These are phyloP conservation scores for Antheraea pernyi DNA, from an alignment of 1,140 invertebrate species.

Conservation along the genomic window DNA sequence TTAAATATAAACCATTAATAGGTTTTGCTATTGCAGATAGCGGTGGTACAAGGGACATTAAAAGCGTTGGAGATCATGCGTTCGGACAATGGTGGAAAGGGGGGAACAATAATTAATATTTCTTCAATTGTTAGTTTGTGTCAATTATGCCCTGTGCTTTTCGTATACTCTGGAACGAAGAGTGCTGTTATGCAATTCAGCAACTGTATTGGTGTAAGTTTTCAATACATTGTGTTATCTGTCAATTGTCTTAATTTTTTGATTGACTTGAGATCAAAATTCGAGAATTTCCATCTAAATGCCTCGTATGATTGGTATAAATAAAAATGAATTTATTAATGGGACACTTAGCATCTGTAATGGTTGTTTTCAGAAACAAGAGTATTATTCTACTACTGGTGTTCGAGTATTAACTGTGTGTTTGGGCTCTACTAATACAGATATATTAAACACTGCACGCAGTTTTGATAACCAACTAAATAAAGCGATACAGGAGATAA, in stretches of 20 bases:
- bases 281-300: too few relatives aligned
- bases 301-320: too few relatives aligned
- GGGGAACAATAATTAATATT: conserved; percentile 77
- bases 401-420: conserved; percentile 50
- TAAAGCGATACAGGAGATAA: too few relatives aligned
- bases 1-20: too few relatives aligned
- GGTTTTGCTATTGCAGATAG: background rate
- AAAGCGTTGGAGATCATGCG: conserved; percentile 79
- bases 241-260: too few relatives aligned
- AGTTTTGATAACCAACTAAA: too few relatives aligned
- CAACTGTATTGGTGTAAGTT: conserved; percentile 73
- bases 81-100: conserved; percentile 65
- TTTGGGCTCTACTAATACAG: conserved; percentile 37
- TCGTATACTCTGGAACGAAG: conserved; percentile 79
- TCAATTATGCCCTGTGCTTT: conserved; percentile 66
- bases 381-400: conserved; percentile 12
- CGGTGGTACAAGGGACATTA: conserved; percentile 46
- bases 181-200: conserved; percentile 80
- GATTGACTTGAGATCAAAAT: too few relatives aligned
- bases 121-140: conserved; percentile 75
- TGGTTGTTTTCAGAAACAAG: conserved; percentile 13
- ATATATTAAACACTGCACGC: too few relatives aligned
- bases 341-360: too few relatives aligned
- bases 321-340: too few relatives aligned
- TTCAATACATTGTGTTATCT: too few relatives aligned